Base-by-base conservation (phyloP, 2,797 vertebrate genomes). In the Betta splendens region DNA sequence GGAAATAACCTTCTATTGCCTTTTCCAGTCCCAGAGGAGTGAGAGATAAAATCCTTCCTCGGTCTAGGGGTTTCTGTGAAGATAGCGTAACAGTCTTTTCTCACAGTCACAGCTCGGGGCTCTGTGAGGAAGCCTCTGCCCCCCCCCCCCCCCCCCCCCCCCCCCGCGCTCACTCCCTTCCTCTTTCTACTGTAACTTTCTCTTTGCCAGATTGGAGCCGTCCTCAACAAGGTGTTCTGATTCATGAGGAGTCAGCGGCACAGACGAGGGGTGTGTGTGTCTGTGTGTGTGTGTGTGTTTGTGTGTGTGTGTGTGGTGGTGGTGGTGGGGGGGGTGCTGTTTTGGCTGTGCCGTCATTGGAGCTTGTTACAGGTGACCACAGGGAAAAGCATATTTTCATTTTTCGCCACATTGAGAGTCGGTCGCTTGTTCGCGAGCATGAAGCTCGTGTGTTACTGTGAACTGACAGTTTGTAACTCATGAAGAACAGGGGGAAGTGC, bases 1-100 rank as follows among this genome's bases (percentile, higher is more conserved):
- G 81, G 79, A 88, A 91, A 87, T 70, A 87, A 85, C 84, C 82
- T 84, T 84, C 69, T 69, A 57, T 76, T 87, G 81, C 77, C 69
- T 84, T 66, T 65, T 79, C 36, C 50, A 68, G 67, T 89, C 88
- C 86, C 90, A 72, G 40, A 73, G 87, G 87, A 90, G 58, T 6
- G 17, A 43, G 74, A 84, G 81, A 86, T 90, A 89, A 88, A 88
- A 88, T 85, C 84, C 85, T 81, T 81, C 37, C 56, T 72, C 40
- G 68, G 79, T 86, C 80, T 72, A 64, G 75, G 61, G 80, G 73
- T 70, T 75, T 85, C 77, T 88, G 81, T 81, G 86, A 84, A 87
- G 82, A 82, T 77, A 87, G 78, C 46, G 44, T 81, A 80, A 80
- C 76, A 60, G 74, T 85, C 74, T 80, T 84, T 77, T 85, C 82